These are phyloP conservation scores for Brachionus sp. DNA, from an alignment of 1,140 invertebrate genomes.

Conservation along the genomic window DNA sequence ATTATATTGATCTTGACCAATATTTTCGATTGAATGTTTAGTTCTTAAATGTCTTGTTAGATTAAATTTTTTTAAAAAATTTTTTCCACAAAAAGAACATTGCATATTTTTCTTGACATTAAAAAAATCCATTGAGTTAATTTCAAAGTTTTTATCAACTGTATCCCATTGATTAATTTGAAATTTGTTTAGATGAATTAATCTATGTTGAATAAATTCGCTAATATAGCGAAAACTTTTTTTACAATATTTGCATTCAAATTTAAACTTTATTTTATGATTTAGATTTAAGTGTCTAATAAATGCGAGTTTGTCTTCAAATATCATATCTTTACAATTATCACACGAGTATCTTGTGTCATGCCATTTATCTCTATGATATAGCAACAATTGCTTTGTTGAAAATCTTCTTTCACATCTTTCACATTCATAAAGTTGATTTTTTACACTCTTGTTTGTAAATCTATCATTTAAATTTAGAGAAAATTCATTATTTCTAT, in stretches of 20 bases:
- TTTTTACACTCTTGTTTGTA: not conserved
- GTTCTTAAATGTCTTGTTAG: not conserved
- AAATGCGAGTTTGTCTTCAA: not conserved
- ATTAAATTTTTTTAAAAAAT: slow-evolving; percentile 22
- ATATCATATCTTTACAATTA: not conserved
- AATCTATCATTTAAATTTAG: no score
- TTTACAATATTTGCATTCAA: slow-evolving; percentile 20
- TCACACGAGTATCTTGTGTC: not conserved
- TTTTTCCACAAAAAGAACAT: slow-evolving; percentile 8
- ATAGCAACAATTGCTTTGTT: not conserved
- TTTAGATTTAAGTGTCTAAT: not conserved
- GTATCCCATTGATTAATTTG: not conserved
- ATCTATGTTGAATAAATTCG: slow-evolving; percentile 5
- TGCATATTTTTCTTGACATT: not conserved
- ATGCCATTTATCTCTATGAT: slow-evolving; percentile 29
- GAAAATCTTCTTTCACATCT: not conserved
- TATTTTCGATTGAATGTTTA: not conserved
- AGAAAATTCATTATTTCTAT: not conserved
- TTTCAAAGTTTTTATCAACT: not conserved
- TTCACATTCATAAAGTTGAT: not conserved
- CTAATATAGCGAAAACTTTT: slow-evolving; percentile 11
- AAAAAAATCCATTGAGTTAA: not conserved
- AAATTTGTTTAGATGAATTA: not conserved
- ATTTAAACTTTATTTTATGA: not conserved
- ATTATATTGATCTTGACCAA: not conserved